phyloP scores from a whole-genome alignment of 2,888 invertebrate species.

The Stenoptilia bipunctidactyla region DNA sequence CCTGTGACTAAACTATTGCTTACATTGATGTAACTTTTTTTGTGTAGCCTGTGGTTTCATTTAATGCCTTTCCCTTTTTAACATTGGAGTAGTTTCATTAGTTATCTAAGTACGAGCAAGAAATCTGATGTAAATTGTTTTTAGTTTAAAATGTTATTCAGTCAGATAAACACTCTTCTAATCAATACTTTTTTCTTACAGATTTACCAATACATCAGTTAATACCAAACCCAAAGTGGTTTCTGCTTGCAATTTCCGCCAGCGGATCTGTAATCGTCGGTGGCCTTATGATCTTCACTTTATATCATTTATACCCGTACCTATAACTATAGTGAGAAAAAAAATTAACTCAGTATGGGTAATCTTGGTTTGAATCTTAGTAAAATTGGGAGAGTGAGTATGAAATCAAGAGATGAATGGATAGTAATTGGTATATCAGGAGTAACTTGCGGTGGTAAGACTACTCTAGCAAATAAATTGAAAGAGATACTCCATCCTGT shows the following conservation, averaged over 20 bases:
- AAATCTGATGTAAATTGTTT: too few species aligned
- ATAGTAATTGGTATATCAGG: conserved; percentile 77
- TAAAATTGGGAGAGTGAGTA: neutral
- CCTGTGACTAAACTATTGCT: too few species aligned
- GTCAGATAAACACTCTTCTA: neutral
- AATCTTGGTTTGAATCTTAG: neutral
- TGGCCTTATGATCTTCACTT: conserved; percentile 74
- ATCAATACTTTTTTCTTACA: conserved; percentile 25
- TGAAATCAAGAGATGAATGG: conserved; percentile 23
- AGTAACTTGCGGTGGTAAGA: conserved; percentile 88
- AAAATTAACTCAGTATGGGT: neutral
- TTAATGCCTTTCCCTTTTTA: too few species aligned
- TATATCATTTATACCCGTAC: conserved; percentile 61
- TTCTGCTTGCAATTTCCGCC: conserved; percentile 70
- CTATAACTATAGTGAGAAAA: conserved; percentile 9
- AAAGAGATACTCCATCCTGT: conserved; percentile 48
- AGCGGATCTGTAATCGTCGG: conserved; percentile 76
- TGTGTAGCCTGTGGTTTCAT: too few species aligned
- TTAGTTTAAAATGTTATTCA: too few species aligned
- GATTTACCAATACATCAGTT: conserved; percentile 62
- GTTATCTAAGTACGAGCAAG: too few species aligned
- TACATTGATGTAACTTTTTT: too few species aligned
- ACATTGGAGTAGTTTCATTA: too few species aligned
- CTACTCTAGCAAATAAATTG: conserved; percentile 75
- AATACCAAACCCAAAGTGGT: conserved; percentile 71